phyloP scores from a whole-genome alignment of 2,113 vertebrate species.

The Notothenia rossii region DNA sequence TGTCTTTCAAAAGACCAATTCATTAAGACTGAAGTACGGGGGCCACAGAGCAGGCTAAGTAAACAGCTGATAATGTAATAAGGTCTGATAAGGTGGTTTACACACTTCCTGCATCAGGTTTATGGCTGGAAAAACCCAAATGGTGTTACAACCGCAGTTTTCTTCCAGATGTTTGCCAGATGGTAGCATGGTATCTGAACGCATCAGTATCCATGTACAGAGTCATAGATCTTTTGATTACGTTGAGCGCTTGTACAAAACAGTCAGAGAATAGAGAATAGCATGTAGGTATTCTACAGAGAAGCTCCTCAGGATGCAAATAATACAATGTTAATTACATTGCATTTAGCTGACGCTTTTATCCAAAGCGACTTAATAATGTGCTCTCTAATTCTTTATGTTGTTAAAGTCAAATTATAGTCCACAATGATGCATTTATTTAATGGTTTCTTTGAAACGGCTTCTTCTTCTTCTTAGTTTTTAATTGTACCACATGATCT shows the following conservation, averaged over 20 bases:
- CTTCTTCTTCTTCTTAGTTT: background rate
- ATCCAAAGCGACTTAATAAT: background rate
- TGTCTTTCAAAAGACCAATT: background rate
- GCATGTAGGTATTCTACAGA: background rate
- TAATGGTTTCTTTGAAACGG: background rate
- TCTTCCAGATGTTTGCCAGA: slow-evolving; percentile 55
- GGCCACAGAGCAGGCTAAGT: background rate
- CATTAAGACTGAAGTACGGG: background rate
- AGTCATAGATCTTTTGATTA: slow-evolving; percentile 32
- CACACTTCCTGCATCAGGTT: slow-evolving; percentile 2
- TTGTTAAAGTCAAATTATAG: slow-evolving; percentile 1
- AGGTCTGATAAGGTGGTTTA: background rate
- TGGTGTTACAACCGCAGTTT: slow-evolving; percentile 8
- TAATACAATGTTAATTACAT: background rate
- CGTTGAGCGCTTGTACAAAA: background rate
- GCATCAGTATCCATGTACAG: slow-evolving; percentile 15
- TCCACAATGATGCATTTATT: background rate
- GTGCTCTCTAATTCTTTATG: background rate
- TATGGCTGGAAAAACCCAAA: slow-evolving; percentile 16
- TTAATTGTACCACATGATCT: background rate
- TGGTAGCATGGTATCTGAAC: slow-evolving; percentile 3
- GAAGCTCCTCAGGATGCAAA: background rate
- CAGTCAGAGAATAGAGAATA: slow-evolving; percentile 22
- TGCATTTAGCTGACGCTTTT: no score
- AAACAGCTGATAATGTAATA: slow-evolving; percentile 12